Evolutionary conservation across 2,888 invertebrate genomes (phyloP).

Genomic region (Amaurobius ferox): DNA sequence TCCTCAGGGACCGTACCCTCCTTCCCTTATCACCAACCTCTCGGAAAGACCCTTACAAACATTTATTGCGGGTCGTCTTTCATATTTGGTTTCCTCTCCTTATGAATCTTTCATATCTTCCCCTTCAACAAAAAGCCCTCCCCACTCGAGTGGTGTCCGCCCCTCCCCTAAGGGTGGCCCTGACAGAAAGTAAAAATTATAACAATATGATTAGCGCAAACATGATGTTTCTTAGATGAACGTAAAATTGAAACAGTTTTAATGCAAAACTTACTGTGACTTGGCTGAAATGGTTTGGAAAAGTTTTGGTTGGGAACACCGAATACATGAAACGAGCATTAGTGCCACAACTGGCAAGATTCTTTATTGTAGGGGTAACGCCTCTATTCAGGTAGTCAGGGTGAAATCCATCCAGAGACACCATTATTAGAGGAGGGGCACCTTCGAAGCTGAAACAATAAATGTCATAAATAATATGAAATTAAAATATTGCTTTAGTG

Average conservation of each 20-base stretch:
- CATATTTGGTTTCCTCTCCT: too few relatives aligned
- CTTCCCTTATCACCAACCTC: too few relatives aligned
- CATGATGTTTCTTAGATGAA: too few relatives aligned
- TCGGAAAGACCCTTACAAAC: too few relatives aligned
- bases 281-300: conserved; percentile 85
- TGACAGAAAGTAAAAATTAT: neutral
- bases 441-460: conserved; percentile 34
- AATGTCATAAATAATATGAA: neutral
- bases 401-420: conserved; percentile 86
- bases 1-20: too few relatives aligned
- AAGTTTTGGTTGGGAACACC: conserved; percentile 85
- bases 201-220: neutral
- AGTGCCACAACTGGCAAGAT: conserved; percentile 81
- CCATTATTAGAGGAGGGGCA: conserved; percentile 80
- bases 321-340: conserved; percentile 81
- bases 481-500: too few relatives aligned
- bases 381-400: conserved; percentile 82
- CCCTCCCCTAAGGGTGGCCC: too few relatives aligned
- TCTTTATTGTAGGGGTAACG: conserved; percentile 81
- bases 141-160: too few relatives aligned
- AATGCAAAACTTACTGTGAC: conserved; percentile 79
- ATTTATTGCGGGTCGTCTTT: too few relatives aligned
- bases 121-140: too few relatives aligned
- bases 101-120: too few relatives aligned
- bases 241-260: too few relatives aligned